Percentiles rank a stretch among this genome's conserved stretches.
These are phyloP conservation scores for Sarcoramphus papa DNA, from an alignment of 2,797 vertebrate species.

Conservation along the genomic window DNA sequence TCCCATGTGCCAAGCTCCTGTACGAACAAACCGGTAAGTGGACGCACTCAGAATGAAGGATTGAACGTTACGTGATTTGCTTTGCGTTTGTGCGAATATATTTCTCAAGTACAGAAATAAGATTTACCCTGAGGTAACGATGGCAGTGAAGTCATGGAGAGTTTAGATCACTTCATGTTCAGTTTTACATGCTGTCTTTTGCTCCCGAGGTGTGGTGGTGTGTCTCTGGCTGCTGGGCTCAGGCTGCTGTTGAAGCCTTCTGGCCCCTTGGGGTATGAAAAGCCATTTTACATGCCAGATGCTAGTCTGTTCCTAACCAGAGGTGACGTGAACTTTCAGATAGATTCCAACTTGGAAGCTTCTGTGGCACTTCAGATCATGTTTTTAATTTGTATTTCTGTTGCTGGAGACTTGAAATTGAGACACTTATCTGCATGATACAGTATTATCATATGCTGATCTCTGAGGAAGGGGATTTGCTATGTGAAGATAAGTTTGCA, in stretches of 20 bases:
- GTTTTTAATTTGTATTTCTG: not conserved
- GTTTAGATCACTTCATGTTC: constrained; percentile 10
- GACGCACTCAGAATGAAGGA: accelerated
- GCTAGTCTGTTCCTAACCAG: constrained; percentile 18
- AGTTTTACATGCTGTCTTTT: not conserved
- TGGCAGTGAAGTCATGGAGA: not conserved
- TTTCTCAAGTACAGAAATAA: not conserved
- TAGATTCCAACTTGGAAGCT: not conserved
- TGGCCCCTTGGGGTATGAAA: not conserved
- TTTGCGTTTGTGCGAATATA: not conserved
- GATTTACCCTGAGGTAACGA: not conserved
- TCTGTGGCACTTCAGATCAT: not conserved
- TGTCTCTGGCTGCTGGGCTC: not conserved
- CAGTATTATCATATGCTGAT: not conserved
- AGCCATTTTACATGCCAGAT: constrained; percentile 7
- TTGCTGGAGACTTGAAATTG: not conserved
- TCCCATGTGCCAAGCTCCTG: accelerated
- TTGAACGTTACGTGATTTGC: not conserved
- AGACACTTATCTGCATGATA: not conserved
- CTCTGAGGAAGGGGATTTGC: not conserved
- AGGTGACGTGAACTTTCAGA: constrained; percentile 15
- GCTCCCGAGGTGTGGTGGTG: not conserved
- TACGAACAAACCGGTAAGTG: accelerated
- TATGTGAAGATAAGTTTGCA: not conserved
- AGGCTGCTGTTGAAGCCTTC: not conserved